Conservation (phyloP, 2,113 vertebrate genomes). For the Pagrus major region DNA sequence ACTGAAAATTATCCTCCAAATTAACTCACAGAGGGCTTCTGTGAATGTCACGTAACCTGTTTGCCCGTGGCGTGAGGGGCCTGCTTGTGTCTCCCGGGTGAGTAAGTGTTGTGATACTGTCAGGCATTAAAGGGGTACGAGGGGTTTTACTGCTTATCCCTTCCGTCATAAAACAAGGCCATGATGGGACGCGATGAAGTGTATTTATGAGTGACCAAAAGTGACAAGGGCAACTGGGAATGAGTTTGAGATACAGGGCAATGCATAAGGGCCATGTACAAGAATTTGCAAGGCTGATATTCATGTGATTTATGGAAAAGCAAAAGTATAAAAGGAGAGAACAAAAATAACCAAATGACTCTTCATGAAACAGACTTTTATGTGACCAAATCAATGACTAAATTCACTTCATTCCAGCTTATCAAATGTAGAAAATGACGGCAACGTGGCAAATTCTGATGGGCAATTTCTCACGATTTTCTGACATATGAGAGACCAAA, state of each 20-base stretch:
- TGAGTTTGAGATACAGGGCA: conserved; percentile 30
- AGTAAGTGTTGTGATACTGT: conserved; percentile 51
- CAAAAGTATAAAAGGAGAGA: not conserved
- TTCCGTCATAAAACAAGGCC: conserved; percentile 52
- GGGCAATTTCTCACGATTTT: not conserved
- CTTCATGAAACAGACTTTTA: not conserved
- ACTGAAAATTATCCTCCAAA: conserved; percentile 67
- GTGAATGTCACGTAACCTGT: conserved; percentile 65
- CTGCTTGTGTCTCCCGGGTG: conserved; percentile 41
- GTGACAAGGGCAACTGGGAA: conserved; percentile 31
- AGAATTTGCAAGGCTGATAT: not conserved
- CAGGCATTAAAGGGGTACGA: conserved; percentile 33
- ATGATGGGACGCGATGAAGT: conserved; percentile 27
- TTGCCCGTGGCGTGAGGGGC: conserved; percentile 46
- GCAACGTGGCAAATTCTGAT: not conserved
- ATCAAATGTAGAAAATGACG: not conserved
- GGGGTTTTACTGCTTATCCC: conserved; percentile 45
- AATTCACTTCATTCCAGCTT: not conserved
- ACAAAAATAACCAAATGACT: not conserved
- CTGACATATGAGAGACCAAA: not conserved
- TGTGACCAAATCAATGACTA: not conserved
- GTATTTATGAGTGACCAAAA: conserved; percentile 47
- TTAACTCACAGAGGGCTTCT: conserved; percentile 70
- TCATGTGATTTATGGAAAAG: conserved; percentile 11
- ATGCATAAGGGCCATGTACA: not conserved